Evolutionary conservation across 92 coral and sea anemone genomes (phyloP), one percentile per base, ranked within the genome.

Genomic region (Palythoa caribaeorum): DNA sequence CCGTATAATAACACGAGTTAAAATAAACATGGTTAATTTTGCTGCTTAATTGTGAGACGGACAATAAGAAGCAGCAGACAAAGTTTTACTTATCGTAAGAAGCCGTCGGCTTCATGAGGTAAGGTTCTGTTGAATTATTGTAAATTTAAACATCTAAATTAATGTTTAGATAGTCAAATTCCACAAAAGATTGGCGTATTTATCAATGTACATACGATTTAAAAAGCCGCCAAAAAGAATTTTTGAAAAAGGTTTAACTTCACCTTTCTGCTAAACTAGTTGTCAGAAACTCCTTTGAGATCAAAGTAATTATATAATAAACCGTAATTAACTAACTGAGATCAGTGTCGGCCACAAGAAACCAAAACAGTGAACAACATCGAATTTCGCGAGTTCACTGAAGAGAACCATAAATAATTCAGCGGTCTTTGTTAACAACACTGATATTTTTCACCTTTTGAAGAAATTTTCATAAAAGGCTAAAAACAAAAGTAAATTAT

Each of bases 81-180:
- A 81, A 65, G 86, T 81, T 81, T 50, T 68, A 3, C n/a, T 11
- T 21, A 81, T 9, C 11, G 76, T 59, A 40, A 28, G 86, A 65
- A 68, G 86, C 73, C 86, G 71, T 48, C 47, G 86, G 75, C 86
- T 81, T 81, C 74, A 37, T 65, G n/a, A 65, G 86, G 86, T 65
- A 51, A 81, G 86, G 19, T 0, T 66, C 12, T 66, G 20, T 62
- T 35, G 17, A 38, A 44, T 8, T 44, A 44, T 44, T 44, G 3
- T 60, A 16, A 10, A 21, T 5, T 5, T 17, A 9, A 9, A 9
- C 6, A 63, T 0, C 20, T 63, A 48, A 28, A 11, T 50, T 35
- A 11, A 77, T 0, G 44, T 28, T 6, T 3, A 36, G 15, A 38
- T 9, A 21, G 13, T 28, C 69, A 35, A 28, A 28, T 7, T n/a